Percentiles rank a stretch among this genome's conserved stretches.
These are phyloP conservation scores for Acanthoscelides obtectus DNA, from an alignment of 2,888 invertebrate species.

Conservation along the genomic window DNA sequence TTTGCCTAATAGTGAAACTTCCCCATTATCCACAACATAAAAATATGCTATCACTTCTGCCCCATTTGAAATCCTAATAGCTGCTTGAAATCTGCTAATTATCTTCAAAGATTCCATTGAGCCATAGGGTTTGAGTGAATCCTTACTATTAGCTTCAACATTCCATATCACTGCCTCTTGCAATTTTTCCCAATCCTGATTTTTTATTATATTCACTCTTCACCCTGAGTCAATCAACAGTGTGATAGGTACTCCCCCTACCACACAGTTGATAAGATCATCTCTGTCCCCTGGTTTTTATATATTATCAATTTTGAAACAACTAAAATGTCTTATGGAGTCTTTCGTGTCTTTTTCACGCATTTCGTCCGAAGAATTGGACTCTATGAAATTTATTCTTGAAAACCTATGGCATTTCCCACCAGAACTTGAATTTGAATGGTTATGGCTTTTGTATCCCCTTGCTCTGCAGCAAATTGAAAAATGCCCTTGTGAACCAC, in stretches of 20 bases:
- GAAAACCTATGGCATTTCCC: too few relatives aligned
- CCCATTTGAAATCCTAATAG: conserved; percentile 9
- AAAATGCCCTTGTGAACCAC: conserved; percentile 17
- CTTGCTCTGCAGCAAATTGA: conserved; percentile 13
- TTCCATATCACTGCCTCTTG: conserved; percentile 17
- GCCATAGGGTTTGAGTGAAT: conserved; percentile 15
- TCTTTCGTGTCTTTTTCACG: not conserved
- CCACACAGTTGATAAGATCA: conserved; percentile 15
- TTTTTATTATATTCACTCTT: conserved; percentile 20
- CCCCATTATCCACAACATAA: conserved; percentile 19
- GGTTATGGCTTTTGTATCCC: not conserved
- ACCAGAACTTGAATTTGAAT: not conserved
- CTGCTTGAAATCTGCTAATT: conserved; percentile 13
- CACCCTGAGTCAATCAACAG: conserved; percentile 23
- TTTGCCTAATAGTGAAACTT: conserved; percentile 21
- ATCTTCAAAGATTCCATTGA: not conserved
- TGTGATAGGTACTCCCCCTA: conserved; percentile 18
- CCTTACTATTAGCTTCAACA: conserved; percentile 6
- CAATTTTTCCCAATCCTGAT: conserved; percentile 17
- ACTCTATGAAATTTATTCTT: too few relatives aligned
- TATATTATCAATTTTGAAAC: conserved; percentile 6
- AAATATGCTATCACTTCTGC: conserved; percentile 18
- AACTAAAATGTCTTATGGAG: conserved; percentile 6
- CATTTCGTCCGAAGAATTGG: not conserved
- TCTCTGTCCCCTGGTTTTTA: conserved; percentile 2